Percentiles rank a stretch among this genome's conserved stretches.
Conservation (phyloP, 1,140 invertebrate genomes). For the Myzus persicae region DNA sequence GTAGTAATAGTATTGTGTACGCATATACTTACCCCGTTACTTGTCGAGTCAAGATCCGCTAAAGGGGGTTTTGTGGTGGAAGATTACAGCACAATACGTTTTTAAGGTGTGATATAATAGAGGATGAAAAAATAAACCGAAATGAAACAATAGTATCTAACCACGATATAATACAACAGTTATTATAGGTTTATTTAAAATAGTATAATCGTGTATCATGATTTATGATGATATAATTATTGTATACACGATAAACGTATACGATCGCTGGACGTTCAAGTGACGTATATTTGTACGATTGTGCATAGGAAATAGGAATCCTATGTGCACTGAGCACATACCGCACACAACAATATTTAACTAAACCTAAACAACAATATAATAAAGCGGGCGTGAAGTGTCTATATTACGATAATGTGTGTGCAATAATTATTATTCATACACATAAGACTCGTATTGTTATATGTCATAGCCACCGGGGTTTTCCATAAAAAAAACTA, state of each 20-base stretch:
- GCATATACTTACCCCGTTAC: not conserved
- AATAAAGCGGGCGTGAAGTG: not conserved
- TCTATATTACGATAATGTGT: not conserved
- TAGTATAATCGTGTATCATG: not conserved
- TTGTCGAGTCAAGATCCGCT: not conserved
- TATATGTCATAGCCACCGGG: too few relatives aligned
- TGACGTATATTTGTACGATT: not conserved
- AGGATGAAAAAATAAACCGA: not conserved
- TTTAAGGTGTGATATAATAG: not conserved
- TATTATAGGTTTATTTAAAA: not conserved
- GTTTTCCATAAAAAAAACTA: too few relatives aligned
- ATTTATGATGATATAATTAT: not conserved
- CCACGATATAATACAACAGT: not conserved
- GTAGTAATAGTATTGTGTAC: too few relatives aligned
- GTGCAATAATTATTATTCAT: not conserved
- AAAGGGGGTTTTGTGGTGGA: not conserved
- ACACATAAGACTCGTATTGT: not conserved
- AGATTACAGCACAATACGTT: not conserved
- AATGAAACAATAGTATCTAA: not conserved
- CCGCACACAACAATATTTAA: not conserved
- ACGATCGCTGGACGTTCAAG: not conserved
- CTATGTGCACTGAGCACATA: not conserved
- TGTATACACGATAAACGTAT: not conserved
- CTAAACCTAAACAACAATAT: not conserved
- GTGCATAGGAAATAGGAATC: not conserved